A percentile compares a stretch with the other conserved stretches of the same genome.
Evolutionary conservation across 2,113 vertebrate genomes (phyloP).

Genomic region (Stigmatopora nigra): DNA sequence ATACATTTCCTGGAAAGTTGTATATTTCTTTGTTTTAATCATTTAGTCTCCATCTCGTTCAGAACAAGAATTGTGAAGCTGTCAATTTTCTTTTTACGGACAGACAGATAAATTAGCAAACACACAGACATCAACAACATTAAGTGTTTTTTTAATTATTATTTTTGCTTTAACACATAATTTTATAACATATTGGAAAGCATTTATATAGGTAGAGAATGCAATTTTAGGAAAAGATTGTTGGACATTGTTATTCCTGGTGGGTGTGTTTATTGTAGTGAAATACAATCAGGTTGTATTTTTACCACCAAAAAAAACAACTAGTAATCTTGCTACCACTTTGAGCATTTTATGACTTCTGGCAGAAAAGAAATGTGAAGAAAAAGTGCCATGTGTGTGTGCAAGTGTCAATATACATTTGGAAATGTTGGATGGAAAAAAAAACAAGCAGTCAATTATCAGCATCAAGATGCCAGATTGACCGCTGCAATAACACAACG

Average conservation of each 20-base stretch:
- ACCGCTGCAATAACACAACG: constrained; percentile 1
- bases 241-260: not conserved
- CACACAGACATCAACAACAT: no score
- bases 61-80: no score
- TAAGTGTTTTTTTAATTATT: no score
- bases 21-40: no score
- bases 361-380: not conserved
- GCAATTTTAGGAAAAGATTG: not conserved
- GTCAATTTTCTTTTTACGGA: no score
- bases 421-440: not conserved
- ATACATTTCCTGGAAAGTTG: no score
- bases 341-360: not conserved
- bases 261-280: not conserved
- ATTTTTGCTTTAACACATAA: no score
- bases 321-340: not conserved
- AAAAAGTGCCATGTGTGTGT: not conserved
- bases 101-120: no score
- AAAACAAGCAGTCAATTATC: constrained; percentile 1
- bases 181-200: not conserved
- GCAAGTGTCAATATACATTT: not conserved
- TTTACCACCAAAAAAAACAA: not conserved
- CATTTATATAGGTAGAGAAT: not conserved
- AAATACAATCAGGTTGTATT: not conserved
- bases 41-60: no score
- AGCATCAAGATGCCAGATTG: constrained; percentile 3